These are phyloP conservation scores for Cryptotermes secundus DNA, from an alignment of 1,140 invertebrate species.

Conservation along the genomic window DNA sequence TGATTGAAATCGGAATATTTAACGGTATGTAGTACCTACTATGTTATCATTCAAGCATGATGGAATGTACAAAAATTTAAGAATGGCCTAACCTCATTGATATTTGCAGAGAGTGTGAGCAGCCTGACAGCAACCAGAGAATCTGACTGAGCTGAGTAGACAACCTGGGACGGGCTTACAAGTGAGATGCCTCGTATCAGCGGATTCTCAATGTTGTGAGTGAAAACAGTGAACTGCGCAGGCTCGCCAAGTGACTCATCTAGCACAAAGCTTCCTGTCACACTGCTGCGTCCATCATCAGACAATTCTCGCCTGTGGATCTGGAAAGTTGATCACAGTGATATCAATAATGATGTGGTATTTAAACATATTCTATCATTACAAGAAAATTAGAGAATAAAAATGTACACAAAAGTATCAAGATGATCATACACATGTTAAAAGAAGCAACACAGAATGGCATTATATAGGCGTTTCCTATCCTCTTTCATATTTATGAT, in stretches of 20 bases:
- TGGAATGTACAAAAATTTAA: too few species aligned
- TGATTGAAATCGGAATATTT: too few species aligned
- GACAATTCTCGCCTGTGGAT: slow-evolving; percentile 52
- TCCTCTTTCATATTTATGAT: too few species aligned
- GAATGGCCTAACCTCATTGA: slow-evolving; percentile 50
- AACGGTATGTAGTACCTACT: too few species aligned
- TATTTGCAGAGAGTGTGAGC: slow-evolving; percentile 51
- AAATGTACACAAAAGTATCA: too few species aligned
- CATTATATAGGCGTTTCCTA: too few species aligned
- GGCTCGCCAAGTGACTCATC: slow-evolving; percentile 51
- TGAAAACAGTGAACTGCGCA: slow-evolving; percentile 50
- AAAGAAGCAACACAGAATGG: too few species aligned
- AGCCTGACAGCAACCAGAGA: slow-evolving; percentile 52
- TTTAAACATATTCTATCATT: not conserved
- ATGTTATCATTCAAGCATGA: too few species aligned
- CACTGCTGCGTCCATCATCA: slow-evolving; percentile 47
- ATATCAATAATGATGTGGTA: not conserved
- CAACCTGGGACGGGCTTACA: slow-evolving; percentile 50
- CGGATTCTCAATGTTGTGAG: slow-evolving; percentile 51
- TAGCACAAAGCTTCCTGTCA: slow-evolving; percentile 53
- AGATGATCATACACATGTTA: too few species aligned
- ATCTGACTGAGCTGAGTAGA: slow-evolving; percentile 48
- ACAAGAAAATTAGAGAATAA: too few species aligned
- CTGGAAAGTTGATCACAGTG: slow-evolving; percentile 36
- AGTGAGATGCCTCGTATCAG: slow-evolving; percentile 50